Evolutionary conservation across 2,888 invertebrate genomes (phyloP), one percentile per base, ranked within the genome.

Genomic region (Phalera bucephala): DNA sequence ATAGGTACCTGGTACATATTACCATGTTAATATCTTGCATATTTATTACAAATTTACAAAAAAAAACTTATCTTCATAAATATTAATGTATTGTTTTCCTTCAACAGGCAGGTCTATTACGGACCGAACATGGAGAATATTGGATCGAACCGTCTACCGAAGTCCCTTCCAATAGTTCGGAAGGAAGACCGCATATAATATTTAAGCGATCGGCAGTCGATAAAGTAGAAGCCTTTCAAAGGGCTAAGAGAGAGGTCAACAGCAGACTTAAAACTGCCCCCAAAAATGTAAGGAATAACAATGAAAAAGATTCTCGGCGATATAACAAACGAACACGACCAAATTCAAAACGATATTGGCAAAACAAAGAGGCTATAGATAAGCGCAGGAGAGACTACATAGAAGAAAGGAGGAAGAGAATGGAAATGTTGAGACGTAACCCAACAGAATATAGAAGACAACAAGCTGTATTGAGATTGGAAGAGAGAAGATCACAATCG

Each of bases 61-160:
- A n/a, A n/a, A n/a, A n/a, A n/a, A n/a, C n/a, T n/a, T n/a, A n/a
- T n/a, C 12, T 13, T 26, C 3, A 8, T 12, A 8, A 13, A 25
- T n/a, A 11, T 5, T 11, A 17, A 17, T 17, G 4, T 36, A 45
- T 23, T 44, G 35, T 51, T 47, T 39, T 53, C 56, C 51, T 40
- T 44, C 68, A 65, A 52, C 83, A 95, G 95, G 92, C 92, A 56
- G 95, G 94, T 12, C 90, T 93, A 63, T 91, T 95, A 45, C 90
- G 92, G 64, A 93, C 93, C 10, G 91, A 92, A 53, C 83, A 91
- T 45, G 93, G 92, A 44, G 94, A 93, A 72, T 94, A 92, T 77
- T 94, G 92, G 84, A 92, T 95, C 48, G 95, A 95, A 75, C 95
- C 95, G 21, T 91, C 92, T 19, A 91, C 92, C 61, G 89, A 92